Evolutionary conservation across 1,140 invertebrate genomes (phyloP).

Genomic region (Eumaeus atala): DNA sequence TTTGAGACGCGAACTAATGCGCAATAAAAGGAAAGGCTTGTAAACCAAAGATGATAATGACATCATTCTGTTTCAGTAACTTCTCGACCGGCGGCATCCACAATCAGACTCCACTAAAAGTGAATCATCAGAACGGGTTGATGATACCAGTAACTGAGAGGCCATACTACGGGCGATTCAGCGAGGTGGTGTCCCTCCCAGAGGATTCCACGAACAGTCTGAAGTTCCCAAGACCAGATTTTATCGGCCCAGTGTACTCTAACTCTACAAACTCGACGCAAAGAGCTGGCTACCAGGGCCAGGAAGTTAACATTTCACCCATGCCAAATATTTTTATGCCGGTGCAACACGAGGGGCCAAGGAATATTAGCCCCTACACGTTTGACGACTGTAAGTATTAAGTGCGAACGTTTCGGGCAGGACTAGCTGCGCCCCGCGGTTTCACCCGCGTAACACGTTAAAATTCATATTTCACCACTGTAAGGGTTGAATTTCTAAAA

Average conservation of each 20-base stretch:
- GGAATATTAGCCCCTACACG: constrained; percentile 34
- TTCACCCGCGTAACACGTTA: too few relatives aligned
- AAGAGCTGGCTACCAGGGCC: constrained; percentile 19
- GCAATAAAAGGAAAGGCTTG: too few relatives aligned
- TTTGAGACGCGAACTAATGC: too few relatives aligned
- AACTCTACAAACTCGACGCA: constrained; percentile 16
- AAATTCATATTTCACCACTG: too few relatives aligned
- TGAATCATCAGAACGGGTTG: constrained; percentile 25
- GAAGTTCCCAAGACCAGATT: constrained; percentile 25
- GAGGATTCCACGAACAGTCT: constrained; percentile 27
- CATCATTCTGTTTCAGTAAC: constrained; percentile 21
- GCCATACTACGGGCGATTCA: constrained; percentile 27
- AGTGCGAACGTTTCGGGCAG: too few relatives aligned
- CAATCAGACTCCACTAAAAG: constrained; percentile 23
- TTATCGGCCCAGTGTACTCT: constrained; percentile 26
- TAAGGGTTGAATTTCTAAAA: too few relatives aligned
- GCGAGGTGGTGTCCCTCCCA: constrained; percentile 24
- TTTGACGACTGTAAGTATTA: constrained; percentile 36
- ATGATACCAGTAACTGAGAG: constrained; percentile 27
- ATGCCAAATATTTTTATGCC: constrained; percentile 35
- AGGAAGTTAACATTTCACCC: constrained; percentile 22
- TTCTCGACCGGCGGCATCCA: constrained; percentile 23
- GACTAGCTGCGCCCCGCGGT: too few relatives aligned
- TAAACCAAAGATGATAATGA: too few relatives aligned
- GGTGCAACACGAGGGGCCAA: constrained; percentile 26